These are phyloP conservation scores for Lomographa bimaculata DNA, from an alignment of 2,888 invertebrate genomes.

Conservation along the genomic window DNA sequence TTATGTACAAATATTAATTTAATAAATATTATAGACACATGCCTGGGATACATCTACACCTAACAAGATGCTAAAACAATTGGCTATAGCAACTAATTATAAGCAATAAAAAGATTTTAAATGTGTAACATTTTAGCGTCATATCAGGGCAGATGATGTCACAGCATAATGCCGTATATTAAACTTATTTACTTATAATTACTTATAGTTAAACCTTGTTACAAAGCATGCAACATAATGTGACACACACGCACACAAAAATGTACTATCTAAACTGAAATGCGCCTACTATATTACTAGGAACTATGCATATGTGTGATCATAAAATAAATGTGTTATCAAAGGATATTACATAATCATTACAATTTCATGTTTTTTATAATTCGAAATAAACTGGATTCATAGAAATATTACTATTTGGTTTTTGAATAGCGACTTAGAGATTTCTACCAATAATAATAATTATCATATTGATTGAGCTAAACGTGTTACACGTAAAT, in stretches of 20 bases:
- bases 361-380: too few relatives aligned
- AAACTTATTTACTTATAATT: constrained; percentile 8
- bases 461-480: too few relatives aligned
- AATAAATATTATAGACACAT: constrained; percentile 3
- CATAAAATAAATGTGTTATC: too few relatives aligned
- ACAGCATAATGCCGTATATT: constrained; percentile 7
- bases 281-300: constrained; percentile 74
- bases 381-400: too few relatives aligned
- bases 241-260: constrained; percentile 43
- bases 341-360: too few relatives aligned
- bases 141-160: constrained; percentile 9
- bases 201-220: constrained; percentile 17
- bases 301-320: constrained; percentile 53
- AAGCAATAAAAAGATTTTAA: too few relatives aligned
- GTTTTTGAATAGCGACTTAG: too few relatives aligned
- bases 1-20: neutral
- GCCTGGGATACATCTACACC: neutral
- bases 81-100: neutral
- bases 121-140: constrained; percentile 12
- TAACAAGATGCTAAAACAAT: constrained; percentile 1
- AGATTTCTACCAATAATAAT: too few relatives aligned
- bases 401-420: too few relatives aligned
- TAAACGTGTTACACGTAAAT: too few relatives aligned
- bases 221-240: constrained; percentile 41
- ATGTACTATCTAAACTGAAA: constrained; percentile 55